Conservation (phyloP, 1,140 invertebrate genomes). For the Parasteatoda tepidariorum region DNA sequence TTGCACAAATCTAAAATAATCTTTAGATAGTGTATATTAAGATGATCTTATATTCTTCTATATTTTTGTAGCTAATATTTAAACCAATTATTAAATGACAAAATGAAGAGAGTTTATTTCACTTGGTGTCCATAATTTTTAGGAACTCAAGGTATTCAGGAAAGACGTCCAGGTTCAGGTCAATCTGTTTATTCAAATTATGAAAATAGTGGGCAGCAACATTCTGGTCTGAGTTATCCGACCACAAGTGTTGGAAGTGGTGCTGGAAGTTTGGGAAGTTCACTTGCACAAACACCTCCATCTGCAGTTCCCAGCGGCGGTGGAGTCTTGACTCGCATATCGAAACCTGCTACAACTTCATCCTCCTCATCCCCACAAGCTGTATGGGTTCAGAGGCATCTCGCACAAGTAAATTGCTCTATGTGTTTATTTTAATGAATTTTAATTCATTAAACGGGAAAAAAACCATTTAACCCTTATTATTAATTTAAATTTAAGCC, state of each 20-base stretch:
- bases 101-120: too few relatives aligned
- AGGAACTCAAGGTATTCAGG: slow-evolving; percentile 57
- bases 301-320: slow-evolving; percentile 66
- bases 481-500: too few relatives aligned
- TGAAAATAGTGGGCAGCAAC: slow-evolving; percentile 72
- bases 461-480: neutral
- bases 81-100: too few relatives aligned
- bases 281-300: slow-evolving; percentile 73
- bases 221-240: slow-evolving; percentile 74
- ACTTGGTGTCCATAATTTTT: neutral
- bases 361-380: slow-evolving; percentile 62
- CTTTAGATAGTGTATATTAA: too few relatives aligned
- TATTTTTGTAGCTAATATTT: too few relatives aligned
- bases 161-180: slow-evolving; percentile 73
- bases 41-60: too few relatives aligned
- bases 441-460: neutral
- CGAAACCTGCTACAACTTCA: slow-evolving; percentile 62
- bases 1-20: too few relatives aligned
- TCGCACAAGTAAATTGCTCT: slow-evolving; percentile 63
- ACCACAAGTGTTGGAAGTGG: slow-evolving; percentile 77
- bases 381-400: slow-evolving; percentile 62
- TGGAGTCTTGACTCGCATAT: slow-evolving; percentile 61
- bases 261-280: slow-evolving; percentile 71
- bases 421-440: neutral
- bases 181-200: slow-evolving; percentile 79